phyloP scores from a whole-genome alignment of 2,113 vertebrate genomes.

The Polypterus senegalus region DNA sequence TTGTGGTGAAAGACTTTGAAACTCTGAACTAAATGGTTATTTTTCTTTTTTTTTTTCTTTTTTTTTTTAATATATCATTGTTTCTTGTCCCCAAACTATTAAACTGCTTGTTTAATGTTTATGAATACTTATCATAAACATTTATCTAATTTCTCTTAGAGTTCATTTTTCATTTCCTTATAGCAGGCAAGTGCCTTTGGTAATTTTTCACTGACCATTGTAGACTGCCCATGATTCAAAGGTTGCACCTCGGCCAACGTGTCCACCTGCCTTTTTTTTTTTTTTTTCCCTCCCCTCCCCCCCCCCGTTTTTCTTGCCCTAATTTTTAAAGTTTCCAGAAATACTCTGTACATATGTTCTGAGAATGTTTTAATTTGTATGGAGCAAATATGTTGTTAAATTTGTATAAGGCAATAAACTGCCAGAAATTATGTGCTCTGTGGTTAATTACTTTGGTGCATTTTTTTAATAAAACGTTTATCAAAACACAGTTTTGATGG shows the following conservation, averaged over 20 bases:
- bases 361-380: constrained; percentile 80
- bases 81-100: no score
- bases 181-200: constrained; percentile 75
- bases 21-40: constrained; percentile 50
- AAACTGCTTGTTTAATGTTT: not conserved
- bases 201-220: constrained; percentile 50
- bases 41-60: not conserved
- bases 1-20: constrained; percentile 51
- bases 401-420: constrained; percentile 76
- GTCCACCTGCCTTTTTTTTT: not conserved
- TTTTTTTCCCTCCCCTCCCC: constrained; percentile 13
- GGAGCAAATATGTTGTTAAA: constrained; percentile 63
- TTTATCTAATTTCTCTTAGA: constrained; percentile 31
- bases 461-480: constrained; percentile 27
- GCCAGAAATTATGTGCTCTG: constrained; percentile 55
- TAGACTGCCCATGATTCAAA: constrained; percentile 47
- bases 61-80: not conserved
- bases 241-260: constrained; percentile 17
- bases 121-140: constrained; percentile 7
- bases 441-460: constrained; percentile 51
- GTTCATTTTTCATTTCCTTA: constrained; percentile 57
- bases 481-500: no score
- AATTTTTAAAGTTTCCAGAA: constrained; percentile 49
- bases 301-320: not conserved
- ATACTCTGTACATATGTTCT: constrained; percentile 81